A percentile compares a stretch with the other conserved stretches of the same genome.
These are phyloP conservation scores for Stegana nigrithorax DNA, from an alignment of 2,888 invertebrate species.

Conservation along the genomic window DNA sequence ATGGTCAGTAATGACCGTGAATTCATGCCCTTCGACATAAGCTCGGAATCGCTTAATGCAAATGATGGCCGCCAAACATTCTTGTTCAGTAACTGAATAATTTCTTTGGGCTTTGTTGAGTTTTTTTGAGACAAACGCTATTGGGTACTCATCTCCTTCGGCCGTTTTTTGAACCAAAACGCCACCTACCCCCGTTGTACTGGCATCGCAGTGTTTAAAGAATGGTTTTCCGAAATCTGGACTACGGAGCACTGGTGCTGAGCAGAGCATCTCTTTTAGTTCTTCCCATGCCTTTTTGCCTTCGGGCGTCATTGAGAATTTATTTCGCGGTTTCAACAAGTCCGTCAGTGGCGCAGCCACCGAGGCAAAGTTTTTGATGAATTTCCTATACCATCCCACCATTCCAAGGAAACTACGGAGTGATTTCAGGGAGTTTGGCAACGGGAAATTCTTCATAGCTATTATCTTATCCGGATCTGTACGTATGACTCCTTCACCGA, in stretches of 20 bases:
- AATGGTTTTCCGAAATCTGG: constrained; percentile 26
- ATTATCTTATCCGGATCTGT: constrained; percentile 21
- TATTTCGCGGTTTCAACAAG: neutral
- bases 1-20: constrained; percentile 40
- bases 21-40: constrained; percentile 25
- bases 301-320: neutral
- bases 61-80: constrained; percentile 28
- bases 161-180: constrained; percentile 20
- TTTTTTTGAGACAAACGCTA: constrained; percentile 23
- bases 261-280: neutral
- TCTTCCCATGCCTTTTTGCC: neutral
- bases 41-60: constrained; percentile 27
- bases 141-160: constrained; percentile 15
- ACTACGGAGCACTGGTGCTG: constrained; percentile 16
- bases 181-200: constrained; percentile 9
- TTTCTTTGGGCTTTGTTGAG: constrained; percentile 20
- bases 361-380: constrained; percentile 9
- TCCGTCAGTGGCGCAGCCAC: constrained; percentile 15
- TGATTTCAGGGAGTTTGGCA: constrained; percentile 13
- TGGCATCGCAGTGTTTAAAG: constrained; percentile 26
- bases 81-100: constrained; percentile 25
- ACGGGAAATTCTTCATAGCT: constrained; percentile 13
- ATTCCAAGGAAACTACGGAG: constrained; percentile 18
- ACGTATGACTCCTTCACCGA: constrained; percentile 18
- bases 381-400: constrained; percentile 20